Evolutionary conservation across 2,888 invertebrate species (phyloP).

Genomic region (Lepidocyrtinus sp.): DNA sequence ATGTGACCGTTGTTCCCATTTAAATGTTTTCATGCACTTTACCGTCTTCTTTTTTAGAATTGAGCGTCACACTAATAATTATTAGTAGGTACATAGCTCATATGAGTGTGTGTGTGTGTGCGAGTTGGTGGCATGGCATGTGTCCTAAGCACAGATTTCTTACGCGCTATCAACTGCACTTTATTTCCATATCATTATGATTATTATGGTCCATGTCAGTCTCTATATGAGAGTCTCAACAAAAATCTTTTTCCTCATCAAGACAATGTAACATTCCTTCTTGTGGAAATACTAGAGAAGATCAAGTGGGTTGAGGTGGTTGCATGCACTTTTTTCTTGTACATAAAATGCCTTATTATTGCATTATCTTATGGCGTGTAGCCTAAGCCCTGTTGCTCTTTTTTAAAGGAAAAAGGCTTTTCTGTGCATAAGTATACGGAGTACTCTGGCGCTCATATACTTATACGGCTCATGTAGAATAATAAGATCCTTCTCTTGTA

Average conservation of each 20-base stretch:
- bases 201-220: conserved; percentile 6
- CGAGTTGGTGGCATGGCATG: background rate
- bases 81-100: too few relatives aligned
- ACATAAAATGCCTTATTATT: conserved; percentile 16
- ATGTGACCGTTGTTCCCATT: background rate
- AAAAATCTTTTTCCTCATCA: conserved; percentile 5
- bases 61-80: too few relatives aligned
- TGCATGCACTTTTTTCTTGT: conserved; percentile 21
- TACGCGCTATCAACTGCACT: conserved; percentile 1
- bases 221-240: background rate
- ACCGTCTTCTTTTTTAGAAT: too few relatives aligned
- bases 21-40: too few relatives aligned
- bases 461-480: conserved; percentile 15
- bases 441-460: background rate
- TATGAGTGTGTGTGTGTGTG: background rate
- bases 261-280: background rate
- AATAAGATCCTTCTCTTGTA: conserved; percentile 46
- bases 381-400: conserved; percentile 15
- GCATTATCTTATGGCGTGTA: background rate
- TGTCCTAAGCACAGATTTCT: too few relatives aligned
- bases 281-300: conserved; percentile 21
- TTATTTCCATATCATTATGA: conserved; percentile 14
- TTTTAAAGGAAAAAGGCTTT: background rate
- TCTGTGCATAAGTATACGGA: background rate
- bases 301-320: conserved; percentile 43